Evolutionary conservation across 2,797 vertebrate genomes (phyloP).

Genomic region (Dipus sagitta): DNA sequence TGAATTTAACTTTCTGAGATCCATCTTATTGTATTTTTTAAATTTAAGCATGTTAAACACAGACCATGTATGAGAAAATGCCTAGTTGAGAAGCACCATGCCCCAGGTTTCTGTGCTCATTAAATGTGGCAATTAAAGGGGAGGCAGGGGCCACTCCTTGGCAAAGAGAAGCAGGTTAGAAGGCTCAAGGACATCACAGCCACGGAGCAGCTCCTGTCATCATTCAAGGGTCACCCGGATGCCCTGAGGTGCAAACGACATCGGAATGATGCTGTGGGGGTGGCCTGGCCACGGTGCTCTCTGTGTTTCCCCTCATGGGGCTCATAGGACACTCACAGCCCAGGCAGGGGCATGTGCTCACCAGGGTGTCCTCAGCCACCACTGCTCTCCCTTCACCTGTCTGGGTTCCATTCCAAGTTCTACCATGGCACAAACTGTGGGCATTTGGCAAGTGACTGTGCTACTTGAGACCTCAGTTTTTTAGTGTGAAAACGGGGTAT

Average conservation of each 20-base stretch:
- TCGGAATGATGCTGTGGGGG: not conserved
- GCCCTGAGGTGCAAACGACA: not conserved
- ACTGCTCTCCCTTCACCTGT: too few relatives aligned
- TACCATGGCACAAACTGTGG: not conserved
- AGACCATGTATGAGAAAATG: not conserved
- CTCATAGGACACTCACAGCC: not conserved
- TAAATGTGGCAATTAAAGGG: too few relatives aligned
- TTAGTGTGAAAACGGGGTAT: not conserved
- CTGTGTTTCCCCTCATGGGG: not conserved
- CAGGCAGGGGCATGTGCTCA: too few relatives aligned
- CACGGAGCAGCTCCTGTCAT: not conserved
- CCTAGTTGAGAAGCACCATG: not conserved
- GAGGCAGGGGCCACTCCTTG: not conserved
- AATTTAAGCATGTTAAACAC: conserved; percentile 26
- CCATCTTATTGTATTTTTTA: not conserved
- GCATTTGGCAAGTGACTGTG: not conserved
- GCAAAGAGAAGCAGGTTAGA: not conserved
- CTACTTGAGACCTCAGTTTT: not conserved
- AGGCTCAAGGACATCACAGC: not conserved
- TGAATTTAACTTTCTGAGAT: conserved; percentile 6
- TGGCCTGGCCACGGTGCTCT: not conserved
- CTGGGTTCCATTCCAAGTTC: not conserved
- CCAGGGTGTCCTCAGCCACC: not conserved
- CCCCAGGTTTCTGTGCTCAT: too few relatives aligned
- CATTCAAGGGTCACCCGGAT: too few relatives aligned